Evolutionary conservation across 2,797 vertebrate genomes (phyloP).

Genomic region (Hyperoplus immaculatus): DNA sequence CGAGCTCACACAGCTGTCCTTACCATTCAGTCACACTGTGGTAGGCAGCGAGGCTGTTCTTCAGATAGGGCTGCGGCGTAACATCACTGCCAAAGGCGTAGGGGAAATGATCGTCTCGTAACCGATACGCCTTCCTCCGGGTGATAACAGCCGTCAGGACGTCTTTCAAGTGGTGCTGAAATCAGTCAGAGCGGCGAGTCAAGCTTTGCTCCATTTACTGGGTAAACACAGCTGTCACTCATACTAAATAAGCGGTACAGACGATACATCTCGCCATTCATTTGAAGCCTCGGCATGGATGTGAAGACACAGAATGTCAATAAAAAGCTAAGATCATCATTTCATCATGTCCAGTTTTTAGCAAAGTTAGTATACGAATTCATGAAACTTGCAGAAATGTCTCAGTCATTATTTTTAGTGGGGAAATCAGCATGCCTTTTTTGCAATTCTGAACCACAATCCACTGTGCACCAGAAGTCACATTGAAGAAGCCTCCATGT

Average conservation of each 20-base stretch:
- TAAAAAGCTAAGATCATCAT: not conserved
- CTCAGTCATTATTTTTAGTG: too few relatives aligned
- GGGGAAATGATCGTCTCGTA: slow-evolving; percentile 94
- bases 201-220: not conserved
- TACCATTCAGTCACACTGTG: slow-evolving; percentile 93
- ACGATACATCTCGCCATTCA: not conserved
- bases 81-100: slow-evolving; percentile 96
- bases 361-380: too few relatives aligned
- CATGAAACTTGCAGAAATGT: too few relatives aligned
- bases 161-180: slow-evolving; percentile 96
- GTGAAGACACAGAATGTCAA: not conserved
- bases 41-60: slow-evolving; percentile 94
- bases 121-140: slow-evolving; percentile 92
- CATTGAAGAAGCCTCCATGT: too few relatives aligned
- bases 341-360: too few relatives aligned
- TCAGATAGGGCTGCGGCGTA: slow-evolving; percentile 95
- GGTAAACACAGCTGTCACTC: slow-evolving; percentile 3
- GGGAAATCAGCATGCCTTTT: too few relatives aligned
- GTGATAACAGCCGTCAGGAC: slow-evolving; percentile 94
- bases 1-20: not conserved
- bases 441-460: too few relatives aligned
- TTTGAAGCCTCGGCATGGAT: not conserved
- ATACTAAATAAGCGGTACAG: not conserved
- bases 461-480: too few relatives aligned
- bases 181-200: slow-evolving; percentile 16